Percentiles rank a stretch among this genome's conserved stretches.
These are phyloP conservation scores for Pollenia amentaria DNA, from an alignment of 2,888 invertebrate species.

Conservation along the genomic window DNA sequence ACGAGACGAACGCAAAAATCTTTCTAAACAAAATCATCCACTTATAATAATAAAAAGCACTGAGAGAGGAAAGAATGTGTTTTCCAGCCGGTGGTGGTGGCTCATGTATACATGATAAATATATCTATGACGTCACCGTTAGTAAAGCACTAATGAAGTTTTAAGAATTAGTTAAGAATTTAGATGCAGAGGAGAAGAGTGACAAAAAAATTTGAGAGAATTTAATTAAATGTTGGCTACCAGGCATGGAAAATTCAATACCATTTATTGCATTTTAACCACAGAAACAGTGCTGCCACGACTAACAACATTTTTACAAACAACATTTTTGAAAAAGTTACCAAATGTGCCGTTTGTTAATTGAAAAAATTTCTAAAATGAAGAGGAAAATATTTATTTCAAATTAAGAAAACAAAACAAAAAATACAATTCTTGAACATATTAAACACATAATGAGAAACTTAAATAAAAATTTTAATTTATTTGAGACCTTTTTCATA, in stretches of 20 bases:
- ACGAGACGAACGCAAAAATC: constrained; percentile 62
- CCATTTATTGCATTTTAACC: no score
- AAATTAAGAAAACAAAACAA: no score
- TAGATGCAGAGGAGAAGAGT: neutral
- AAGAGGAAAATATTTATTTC: no score
- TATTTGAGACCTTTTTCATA: no score
- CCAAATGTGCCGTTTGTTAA: no score
- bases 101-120: neutral
- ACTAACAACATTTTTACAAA: no score
- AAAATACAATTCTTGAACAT: no score
- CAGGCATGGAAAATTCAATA: neutral
- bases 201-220: neutral
- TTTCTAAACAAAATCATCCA: constrained; percentile 66
- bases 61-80: constrained; percentile 1
- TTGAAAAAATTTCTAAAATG: no score
- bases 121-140: constrained; percentile 67
- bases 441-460: no score
- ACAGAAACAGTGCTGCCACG: no score
- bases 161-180: neutral
- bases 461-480: no score
- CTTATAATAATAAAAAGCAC: constrained; percentile 30
- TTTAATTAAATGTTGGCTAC: neutral
- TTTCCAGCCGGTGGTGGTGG: constrained; percentile 45
- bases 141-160: constrained; percentile 40
- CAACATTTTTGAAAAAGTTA: no score